Conservation (phyloP, 2,888 invertebrate genomes). For the Bimastos eiseni region DNA sequence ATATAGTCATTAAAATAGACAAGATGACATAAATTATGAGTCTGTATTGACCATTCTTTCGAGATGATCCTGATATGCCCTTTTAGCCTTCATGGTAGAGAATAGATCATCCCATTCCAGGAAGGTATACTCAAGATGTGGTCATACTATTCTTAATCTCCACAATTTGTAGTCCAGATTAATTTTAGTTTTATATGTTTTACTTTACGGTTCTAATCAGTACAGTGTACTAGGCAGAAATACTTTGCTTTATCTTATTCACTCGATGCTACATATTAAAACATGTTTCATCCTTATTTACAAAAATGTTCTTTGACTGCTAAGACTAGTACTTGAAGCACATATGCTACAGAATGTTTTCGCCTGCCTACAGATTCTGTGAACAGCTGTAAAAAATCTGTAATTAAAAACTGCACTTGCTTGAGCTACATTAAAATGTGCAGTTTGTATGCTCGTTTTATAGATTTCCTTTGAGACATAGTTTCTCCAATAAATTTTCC, state of each 20-base stretch:
- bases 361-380: not conserved
- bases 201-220: not conserved
- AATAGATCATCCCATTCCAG: no score
- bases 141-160: no score
- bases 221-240: not conserved
- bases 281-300: not conserved
- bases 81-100: no score
- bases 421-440: not conserved
- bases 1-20: no score
- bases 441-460: not conserved
- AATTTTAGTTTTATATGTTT: no score
- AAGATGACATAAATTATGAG: no score
- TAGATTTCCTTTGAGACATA: not conserved
- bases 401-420: not conserved
- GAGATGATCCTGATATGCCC: no score
- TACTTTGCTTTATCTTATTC: no score
- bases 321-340: not conserved
- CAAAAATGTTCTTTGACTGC: not conserved
- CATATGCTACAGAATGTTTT: not conserved
- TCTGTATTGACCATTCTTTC: no score
- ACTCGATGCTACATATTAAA: not conserved
- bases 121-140: no score
- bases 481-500: not conserved
- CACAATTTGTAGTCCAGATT: no score
- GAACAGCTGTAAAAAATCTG: not conserved